Evolutionary conservation across 1,140 invertebrate species (phyloP), one percentile per base, ranked within the genome.

Genomic region (Calliphora vicina): DNA sequence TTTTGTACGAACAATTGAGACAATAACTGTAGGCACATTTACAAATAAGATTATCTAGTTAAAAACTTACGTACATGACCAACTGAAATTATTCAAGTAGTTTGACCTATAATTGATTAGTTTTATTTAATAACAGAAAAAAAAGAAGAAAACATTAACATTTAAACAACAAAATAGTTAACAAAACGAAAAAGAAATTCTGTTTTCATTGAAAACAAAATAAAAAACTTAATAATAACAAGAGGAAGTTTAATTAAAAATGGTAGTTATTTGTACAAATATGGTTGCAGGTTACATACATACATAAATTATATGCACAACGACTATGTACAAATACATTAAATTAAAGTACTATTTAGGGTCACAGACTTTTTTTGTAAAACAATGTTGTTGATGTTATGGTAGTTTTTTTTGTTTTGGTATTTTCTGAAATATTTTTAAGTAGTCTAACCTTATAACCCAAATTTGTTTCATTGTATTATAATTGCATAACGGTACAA

Each of bases 401-500:
- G 35, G 35, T 35, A 50, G 45, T 50, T 4, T 13, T 50, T 50
- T 35, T 50, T 2, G 12, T 50, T 50, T 17, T 50, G 45, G 45
- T 25, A 23, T 67, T 67, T 67, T 67, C 42, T 67, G 10, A 76
- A 42, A 76, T 42, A 10, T 10, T 35, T 35, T 6, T 35, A 35
- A 35, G 35, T 35, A 35, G 35, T 76, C 9, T 76, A 78, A 78
- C 74, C 74, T 78, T 78, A 43, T 45, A 78, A 78, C 35, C 35
- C 23, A 43, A 78, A 78, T 78, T 78, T 78, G 3, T 29, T 76
- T 35, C 50, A 57, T 67, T 78, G 35, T 43, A 25, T 23, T 67
- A 78, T 45, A 78, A 78, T 78, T 78, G n/a, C n/a, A 23, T 78
- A 43, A 78, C 35, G 74, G 73, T 76, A 76, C n/a, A 78, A 23